phyloP scores from a whole-genome alignment of 35 echinoderm and acorn worm species.

The Eucidaris tribuloides region DNA sequence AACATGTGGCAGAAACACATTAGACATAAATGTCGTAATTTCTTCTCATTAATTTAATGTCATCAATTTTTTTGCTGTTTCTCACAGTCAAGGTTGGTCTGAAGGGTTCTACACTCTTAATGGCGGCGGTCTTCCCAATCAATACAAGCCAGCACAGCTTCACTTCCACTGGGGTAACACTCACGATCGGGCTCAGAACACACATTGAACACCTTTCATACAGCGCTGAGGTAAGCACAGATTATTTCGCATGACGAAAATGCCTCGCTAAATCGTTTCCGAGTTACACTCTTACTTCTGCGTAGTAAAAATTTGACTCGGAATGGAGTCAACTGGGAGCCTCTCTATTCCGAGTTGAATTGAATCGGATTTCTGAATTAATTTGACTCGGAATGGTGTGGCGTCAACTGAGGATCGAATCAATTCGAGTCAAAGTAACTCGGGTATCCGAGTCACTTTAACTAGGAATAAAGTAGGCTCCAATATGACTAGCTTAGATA shows the following conservation, averaged over 20 bases:
- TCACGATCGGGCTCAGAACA: slow-evolving; percentile 35
- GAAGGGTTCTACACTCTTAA: neutral
- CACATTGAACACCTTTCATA: slow-evolving; percentile 1
- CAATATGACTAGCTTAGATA: too few relatives aligned
- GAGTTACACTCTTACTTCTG: too few relatives aligned
- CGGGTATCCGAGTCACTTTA: too few relatives aligned
- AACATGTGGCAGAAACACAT: neutral
- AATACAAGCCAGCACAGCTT: slow-evolving; percentile 37
- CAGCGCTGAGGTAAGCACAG: slow-evolving; percentile 21
- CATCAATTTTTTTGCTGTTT: neutral
- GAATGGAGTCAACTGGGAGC: too few relatives aligned
- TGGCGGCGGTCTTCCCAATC: slow-evolving; percentile 13
- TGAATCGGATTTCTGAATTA: too few relatives aligned
- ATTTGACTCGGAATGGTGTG: too few relatives aligned
- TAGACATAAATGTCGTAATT: neutral
- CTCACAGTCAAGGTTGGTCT: slow-evolving; percentile 12
- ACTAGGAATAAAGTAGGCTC: too few relatives aligned
- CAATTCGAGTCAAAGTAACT: too few relatives aligned
- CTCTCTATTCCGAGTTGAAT: too few relatives aligned
- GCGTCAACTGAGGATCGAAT: too few relatives aligned
- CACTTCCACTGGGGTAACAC: slow-evolving; percentile 52
- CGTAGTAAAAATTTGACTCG: too few relatives aligned
- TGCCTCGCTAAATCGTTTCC: too few relatives aligned
- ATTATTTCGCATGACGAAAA: neutral
- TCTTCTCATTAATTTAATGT: neutral